phyloP scores from a whole-genome alignment of 2,797 vertebrate species.

The Sciaenops ocellatus region DNA sequence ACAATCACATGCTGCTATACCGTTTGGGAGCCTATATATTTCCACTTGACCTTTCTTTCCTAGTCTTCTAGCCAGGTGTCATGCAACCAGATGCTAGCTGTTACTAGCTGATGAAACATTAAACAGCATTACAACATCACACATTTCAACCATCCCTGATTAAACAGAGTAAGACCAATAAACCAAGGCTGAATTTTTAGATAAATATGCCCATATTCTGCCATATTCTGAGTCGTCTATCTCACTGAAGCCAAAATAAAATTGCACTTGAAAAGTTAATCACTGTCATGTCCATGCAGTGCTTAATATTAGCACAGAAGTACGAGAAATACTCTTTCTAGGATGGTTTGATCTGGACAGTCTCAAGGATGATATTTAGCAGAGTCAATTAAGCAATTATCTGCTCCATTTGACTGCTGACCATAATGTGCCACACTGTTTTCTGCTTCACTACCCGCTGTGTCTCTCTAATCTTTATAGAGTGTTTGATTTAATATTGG shows the following conservation, averaged over 20 bases:
- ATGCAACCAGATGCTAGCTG: background rate
- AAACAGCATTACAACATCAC: background rate
- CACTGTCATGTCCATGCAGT: background rate
- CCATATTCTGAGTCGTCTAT: background rate
- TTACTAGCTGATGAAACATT: background rate
- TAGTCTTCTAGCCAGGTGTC: background rate
- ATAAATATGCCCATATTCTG: background rate
- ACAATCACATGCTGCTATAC: too few relatives aligned
- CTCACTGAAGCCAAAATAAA: background rate
- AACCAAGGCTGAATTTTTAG: background rate
- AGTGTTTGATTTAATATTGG: slow-evolving; percentile 63
- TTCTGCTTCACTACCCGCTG: slow-evolving; percentile 59
- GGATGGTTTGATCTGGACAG: slow-evolving; percentile 33
- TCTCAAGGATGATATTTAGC: slow-evolving; percentile 59
- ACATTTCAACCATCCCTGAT: background rate
- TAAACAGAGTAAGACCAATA: background rate
- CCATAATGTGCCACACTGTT: slow-evolving; percentile 58
- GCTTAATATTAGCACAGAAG: background rate
- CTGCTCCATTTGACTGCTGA: slow-evolving; percentile 68
- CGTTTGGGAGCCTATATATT: too few relatives aligned
- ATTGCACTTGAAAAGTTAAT: background rate
- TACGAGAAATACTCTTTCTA: background rate
- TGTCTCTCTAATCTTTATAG: slow-evolving; percentile 50
- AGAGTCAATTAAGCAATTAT: slow-evolving; percentile 74
- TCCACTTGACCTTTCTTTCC: too few relatives aligned